Evolutionary conservation across 2,113 vertebrate genomes (phyloP).

Genomic region (Neolamprologus tretocephalus): DNA sequence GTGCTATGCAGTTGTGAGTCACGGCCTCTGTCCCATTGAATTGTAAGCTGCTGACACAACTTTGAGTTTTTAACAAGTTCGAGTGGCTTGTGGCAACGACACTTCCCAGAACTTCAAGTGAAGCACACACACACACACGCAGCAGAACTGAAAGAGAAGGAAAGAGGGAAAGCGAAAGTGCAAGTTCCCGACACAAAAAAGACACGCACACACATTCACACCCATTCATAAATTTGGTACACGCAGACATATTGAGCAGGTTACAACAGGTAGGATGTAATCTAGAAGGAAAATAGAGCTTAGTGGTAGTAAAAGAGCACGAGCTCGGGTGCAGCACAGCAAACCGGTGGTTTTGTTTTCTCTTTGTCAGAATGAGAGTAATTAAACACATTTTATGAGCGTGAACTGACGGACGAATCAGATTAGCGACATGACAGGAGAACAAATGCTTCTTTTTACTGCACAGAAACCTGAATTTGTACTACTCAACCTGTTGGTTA

Average conservation of each 20-base stretch:
- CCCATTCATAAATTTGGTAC: neutral
- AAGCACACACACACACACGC: neutral
- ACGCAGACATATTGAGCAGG: neutral
- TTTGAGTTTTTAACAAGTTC: neutral
- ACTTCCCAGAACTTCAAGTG: neutral
- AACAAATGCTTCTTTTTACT: neutral
- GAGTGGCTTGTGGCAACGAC: neutral
- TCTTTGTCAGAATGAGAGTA: neutral
- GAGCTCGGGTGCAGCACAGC: neutral
- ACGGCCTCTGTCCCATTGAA: neutral
- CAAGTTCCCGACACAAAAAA: neutral
- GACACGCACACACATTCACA: neutral
- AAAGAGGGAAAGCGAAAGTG: slow-evolving; percentile 11
- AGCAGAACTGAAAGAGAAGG: neutral
- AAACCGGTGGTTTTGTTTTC: neutral
- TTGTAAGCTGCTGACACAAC: neutral
- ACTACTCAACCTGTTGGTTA: neutral
- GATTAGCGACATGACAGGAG: neutral
- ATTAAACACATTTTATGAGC: neutral
- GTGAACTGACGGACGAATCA: neutral
- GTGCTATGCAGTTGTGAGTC: neutral
- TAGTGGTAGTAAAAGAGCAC: neutral
- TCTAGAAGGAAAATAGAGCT: neutral
- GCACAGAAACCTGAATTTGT: neutral
- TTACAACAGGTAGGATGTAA: neutral